phyloP scores from a whole-genome alignment of 2,113 vertebrate genomes.

The Chaetodon trifascialis region DNA sequence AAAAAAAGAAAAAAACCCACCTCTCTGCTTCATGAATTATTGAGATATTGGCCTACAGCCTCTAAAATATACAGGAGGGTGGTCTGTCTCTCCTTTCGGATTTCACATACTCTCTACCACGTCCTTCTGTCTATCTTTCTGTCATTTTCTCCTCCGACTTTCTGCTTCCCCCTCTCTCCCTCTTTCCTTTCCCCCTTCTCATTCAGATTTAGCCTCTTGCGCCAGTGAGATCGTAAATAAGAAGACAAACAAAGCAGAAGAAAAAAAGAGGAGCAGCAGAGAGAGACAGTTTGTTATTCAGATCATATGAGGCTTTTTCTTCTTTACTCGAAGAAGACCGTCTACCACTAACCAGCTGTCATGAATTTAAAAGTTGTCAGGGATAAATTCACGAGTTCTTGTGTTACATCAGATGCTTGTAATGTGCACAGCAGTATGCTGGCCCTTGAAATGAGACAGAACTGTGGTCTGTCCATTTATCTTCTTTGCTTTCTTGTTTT shows the following conservation, averaged over 20 bases:
- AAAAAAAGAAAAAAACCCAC: conserved; percentile 77
- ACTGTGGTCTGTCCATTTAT: conserved; percentile 71
- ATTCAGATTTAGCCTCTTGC: conserved; percentile 64
- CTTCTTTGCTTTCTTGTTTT: conserved; percentile 54
- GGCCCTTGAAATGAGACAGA: conserved; percentile 74
- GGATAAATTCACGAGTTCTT: conserved; percentile 70
- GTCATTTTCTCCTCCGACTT: conserved; percentile 49
- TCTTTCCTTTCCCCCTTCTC: conserved; percentile 32
- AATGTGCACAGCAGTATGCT: conserved; percentile 69
- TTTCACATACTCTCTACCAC: conserved; percentile 65
- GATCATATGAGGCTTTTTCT: conserved; percentile 65
- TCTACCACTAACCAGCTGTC: conserved; percentile 80
- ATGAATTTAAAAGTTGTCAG: conserved; percentile 76
- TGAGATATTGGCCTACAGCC: conserved; percentile 89
- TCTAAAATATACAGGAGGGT: conserved; percentile 85
- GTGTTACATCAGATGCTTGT: conserved; percentile 78
- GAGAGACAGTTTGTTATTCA: conserved; percentile 73
- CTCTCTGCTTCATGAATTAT: conserved; percentile 90
- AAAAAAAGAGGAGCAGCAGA: conserved; percentile 18
- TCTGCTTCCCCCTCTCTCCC: not conserved
- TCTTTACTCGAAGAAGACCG: conserved; percentile 53
- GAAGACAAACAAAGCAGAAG: conserved; percentile 65
- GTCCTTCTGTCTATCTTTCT: conserved; percentile 67
- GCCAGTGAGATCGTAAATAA: conserved; percentile 67
- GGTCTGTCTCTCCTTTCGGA: conserved; percentile 71